Base-by-base conservation (phyloP, 2,888 invertebrate species). In the Apotomis capreana region DNA sequence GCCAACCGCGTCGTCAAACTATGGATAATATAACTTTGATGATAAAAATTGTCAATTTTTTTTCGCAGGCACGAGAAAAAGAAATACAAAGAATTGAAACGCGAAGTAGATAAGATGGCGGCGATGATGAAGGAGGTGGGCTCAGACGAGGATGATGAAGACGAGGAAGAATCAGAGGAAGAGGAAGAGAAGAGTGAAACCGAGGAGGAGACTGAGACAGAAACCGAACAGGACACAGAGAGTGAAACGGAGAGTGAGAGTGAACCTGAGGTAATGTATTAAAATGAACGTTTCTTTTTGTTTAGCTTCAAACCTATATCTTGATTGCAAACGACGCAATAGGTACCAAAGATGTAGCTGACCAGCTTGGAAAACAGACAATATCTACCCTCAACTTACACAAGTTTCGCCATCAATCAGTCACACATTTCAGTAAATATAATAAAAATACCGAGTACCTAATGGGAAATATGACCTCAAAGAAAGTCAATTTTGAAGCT, bases 41-140 rank as follows among this genome's bases (percentile, higher is more conserved):
- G 5, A 5, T 40, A 4, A 6, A 55, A 3, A 15, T 3, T 6
- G 8, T n/a, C 1, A 12, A 37, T 9, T 36, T 51, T 6, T n/a
- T 40, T 10, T 80, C 81, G 70, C 80, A 95, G 95, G 80, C 96
- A 96, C 55, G 97, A 97, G 80, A 97, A 96, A 83, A 96, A 96
- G 81, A 97, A 97, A 88, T 97, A 96, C 88, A 97, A 96, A 83
- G 95, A 95, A 78, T 88, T 98, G 57, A 97, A 97, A 85, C 97
- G 97, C 77, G 97, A 98, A 90, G 97, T 97, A 9, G 97, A 97
- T 83, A 97, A 97, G 90, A 98, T 98, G 97, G 97, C 97, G 0
- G 96, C 96, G 13, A 94, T 97, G 82, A 96, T 98, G 96, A 97
- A 96, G 79, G 96, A 97, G 80, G 95, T 95, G 3, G 96, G 95